Base-by-base conservation (phyloP, 2,797 vertebrate species). In the Lophius americanus region DNA sequence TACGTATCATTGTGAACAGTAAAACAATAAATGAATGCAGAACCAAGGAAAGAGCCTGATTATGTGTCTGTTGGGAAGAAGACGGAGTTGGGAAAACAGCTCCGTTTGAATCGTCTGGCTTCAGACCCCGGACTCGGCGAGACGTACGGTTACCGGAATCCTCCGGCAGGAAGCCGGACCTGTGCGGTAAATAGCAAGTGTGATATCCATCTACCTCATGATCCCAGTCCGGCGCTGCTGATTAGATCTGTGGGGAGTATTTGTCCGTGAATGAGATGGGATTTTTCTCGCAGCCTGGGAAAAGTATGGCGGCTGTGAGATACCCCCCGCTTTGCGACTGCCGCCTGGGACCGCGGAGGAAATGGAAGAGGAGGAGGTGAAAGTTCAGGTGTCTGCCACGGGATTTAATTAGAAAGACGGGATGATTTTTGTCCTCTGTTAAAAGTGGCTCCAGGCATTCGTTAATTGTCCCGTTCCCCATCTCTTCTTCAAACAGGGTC, bases 391-490 rank as follows among this genome's bases (percentile, higher is more conserved):
- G 89, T 93, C 91, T 93, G 85, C 84, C 81, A 89, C 85, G 87
- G 87, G 89, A 93, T 94, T 92, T 94, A 94, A 94, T 94, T 94
- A 94, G 91, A 81, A 89, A 85, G 87, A 92, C 88, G 82, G 87
- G 84, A 88, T 89, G 91, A 90, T 90, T 93, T 93, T 93, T 93
- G 92, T 94, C 91, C 91, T 93, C 79, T 79, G 89, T 91, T 91
- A 92, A 23, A 23, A 91, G 87, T 93, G 92, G 93, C 94, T 94
- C 67, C 89, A 90, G 93, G 94, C 93, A 76, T 88, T 92, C 88
- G 93, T 94, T 94, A 95, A 94, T 95, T 94, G 93, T 88, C 87
- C 87, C 73, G 84, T 80, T 89, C 90, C 82, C 81, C 71, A 78
- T 88, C 88, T 91, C 85, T 85, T 83, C 64, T 85, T 83, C 64